A percentile compares a stretch with the other conserved stretches of the same genome.
These are phyloP conservation scores for Danaus chrysippus DNA, from an alignment of 2,888 invertebrate genomes.

Conservation along the genomic window DNA sequence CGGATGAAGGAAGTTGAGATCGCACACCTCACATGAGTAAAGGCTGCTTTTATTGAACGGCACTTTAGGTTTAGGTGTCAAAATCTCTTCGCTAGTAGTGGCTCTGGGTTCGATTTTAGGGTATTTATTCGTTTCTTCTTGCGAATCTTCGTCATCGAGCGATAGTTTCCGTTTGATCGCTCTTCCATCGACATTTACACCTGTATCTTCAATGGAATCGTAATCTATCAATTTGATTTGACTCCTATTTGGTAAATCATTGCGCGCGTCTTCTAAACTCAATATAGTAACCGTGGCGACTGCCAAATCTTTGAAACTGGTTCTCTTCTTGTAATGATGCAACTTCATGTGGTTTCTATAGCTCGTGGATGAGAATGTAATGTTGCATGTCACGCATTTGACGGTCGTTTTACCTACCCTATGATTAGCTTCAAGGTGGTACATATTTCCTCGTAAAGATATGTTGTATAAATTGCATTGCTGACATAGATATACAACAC, in stretches of 20 bases:
- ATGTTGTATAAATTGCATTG: conserved; percentile 32
- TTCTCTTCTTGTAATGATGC: conserved; percentile 22
- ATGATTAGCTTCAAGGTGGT: conserved; percentile 22
- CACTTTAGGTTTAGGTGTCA: background rate
- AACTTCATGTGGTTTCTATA: conserved; percentile 18
- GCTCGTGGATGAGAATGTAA: conserved; percentile 20
- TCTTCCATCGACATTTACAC: background rate
- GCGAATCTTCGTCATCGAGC: background rate
- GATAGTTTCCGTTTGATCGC: background rate
- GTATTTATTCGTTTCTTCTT: background rate
- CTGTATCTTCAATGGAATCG: background rate
- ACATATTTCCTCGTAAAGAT: conserved; percentile 2
- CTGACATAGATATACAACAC: conserved; percentile 28
- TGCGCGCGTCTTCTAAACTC: background rate
- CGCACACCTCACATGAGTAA: conserved; percentile 17
- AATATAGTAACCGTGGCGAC: background rate
- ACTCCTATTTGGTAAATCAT: conserved; percentile 5
- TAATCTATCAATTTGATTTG: background rate
- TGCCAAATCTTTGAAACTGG: conserved; percentile 11
- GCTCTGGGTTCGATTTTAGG: background rate
- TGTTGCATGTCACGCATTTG: conserved; percentile 26
- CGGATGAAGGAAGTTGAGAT: conserved; percentile 16
- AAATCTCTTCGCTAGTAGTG: background rate
- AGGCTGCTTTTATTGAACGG: conserved; percentile 8
- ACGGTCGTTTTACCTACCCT: background rate